phyloP scores from a whole-genome alignment of 2,888 invertebrate genomes.

The Brassicogethes aeneus region DNA sequence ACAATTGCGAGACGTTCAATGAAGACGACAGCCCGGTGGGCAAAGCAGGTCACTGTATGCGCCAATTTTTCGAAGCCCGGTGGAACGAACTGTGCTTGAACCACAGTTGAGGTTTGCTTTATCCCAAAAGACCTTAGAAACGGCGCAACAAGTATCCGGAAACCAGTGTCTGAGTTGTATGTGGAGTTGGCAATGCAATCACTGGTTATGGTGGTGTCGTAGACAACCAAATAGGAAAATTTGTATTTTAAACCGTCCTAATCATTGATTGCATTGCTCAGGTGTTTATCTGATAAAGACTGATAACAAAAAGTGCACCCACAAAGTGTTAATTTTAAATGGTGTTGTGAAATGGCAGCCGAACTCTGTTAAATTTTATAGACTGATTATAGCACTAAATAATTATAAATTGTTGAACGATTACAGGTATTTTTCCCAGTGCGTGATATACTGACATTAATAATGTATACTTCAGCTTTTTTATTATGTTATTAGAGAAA shows the following conservation, averaged over 20 bases:
- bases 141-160: conserved; percentile 13
- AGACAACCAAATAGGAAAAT: no score
- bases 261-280: no score
- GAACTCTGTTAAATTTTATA: not conserved
- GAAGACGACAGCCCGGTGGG: conserved; percentile 98
- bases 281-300: no score
- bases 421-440: conserved; percentile 34
- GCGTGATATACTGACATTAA: conserved; percentile 33
- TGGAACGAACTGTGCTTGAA: conserved; percentile 64
- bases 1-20: conserved; percentile 96
- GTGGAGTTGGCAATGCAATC: no score
- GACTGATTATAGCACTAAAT: not conserved
- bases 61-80: conserved; percentile 83
- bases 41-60: conserved; percentile 88
- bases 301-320: no score
- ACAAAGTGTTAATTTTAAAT: no score
- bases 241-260: no score
- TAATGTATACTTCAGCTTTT: conserved; percentile 31
- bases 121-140: conserved; percentile 24
- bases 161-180: no score
- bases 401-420: conserved; percentile 10
- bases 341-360: not conserved
- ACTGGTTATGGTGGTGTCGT: no score
- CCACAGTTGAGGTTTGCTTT: conserved; percentile 39
- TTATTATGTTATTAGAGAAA: conserved; percentile 24